Evolutionary conservation across 2,113 vertebrate species (phyloP), one percentile per base, ranked within the genome.

Genomic region (Onychostoma macrolepis): DNA sequence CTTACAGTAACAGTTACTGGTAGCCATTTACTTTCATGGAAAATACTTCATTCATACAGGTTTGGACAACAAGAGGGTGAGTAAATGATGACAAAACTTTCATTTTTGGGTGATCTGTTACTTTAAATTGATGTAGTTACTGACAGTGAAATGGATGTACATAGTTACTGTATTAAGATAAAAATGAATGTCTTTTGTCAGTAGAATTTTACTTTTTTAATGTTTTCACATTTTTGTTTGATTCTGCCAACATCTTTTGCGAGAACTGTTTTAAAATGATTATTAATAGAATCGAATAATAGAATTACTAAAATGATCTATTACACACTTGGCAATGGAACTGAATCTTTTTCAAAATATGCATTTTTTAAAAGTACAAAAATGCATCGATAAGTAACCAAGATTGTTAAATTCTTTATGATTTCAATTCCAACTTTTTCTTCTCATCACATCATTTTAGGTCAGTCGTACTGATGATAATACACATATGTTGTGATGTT

Each of bases 381-480:
- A 33, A 38, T 5, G 21, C 36, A 72, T 2, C 8, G 0, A 11
- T 72, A 38, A 72, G 17, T 21, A 38, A 38, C 19, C 4, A 2
- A 72, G 4, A 72, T 71, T 8, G 3, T 71, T 36, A 17, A 33
- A 69, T 33, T 58, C 7, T 58, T 61, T 7, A 11, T 7, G 12
- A 65, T 28, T 65, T 6, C 63, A 2, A 30, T 65, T 28, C 26
- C 63, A 30, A 69, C 13, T 19, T 69, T 19, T 69, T 69, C 28
- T 38, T 72, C 69, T 72, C 4, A 24, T 21, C 33, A 72, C 33
- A 33, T 69, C 4, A 72, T 41, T 74, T 74, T 41, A 36, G 28
- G 76, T 56, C 76, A 79, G 17, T 79, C 45, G 33, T 43, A n/a
- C 53, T 61, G 53, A 28, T 48, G 61, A 83, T 83, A 50, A 48